These are phyloP conservation scores for Decapterus maruadsi DNA, from an alignment of 2,797 vertebrate species.

Conservation along the genomic window DNA sequence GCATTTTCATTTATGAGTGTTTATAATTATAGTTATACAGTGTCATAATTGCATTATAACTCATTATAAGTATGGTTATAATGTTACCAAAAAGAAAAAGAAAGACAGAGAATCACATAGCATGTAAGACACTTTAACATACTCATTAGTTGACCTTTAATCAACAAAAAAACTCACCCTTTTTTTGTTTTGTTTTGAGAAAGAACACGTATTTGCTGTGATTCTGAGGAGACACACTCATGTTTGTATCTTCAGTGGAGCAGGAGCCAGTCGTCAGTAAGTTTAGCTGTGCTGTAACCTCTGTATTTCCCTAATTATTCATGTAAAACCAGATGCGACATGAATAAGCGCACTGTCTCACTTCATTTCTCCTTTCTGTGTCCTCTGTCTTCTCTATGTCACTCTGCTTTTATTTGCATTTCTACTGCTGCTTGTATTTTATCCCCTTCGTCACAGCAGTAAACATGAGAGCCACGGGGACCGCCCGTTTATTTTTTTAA, in stretches of 20 bases:
- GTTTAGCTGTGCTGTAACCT: neutral
- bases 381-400: slow-evolving; percentile 46
- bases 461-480: slow-evolving; percentile 64
- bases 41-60: too few relatives aligned
- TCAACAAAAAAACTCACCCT: neutral
- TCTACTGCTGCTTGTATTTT: slow-evolving; percentile 59
- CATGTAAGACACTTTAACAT: neutral
- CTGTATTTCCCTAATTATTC: neutral
- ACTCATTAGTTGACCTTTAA: neutral
- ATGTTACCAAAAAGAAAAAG: neutral
- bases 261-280: neutral
- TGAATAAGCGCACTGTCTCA: neutral
- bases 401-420: slow-evolving; percentile 52
- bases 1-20: too few relatives aligned
- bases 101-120: neutral
- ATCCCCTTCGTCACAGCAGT: slow-evolving; percentile 69
- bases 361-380: slow-evolving; percentile 45
- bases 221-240: neutral
- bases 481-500: slow-evolving; percentile 71
- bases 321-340: slow-evolving; percentile 1
- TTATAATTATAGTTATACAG: too few relatives aligned
- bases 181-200: neutral
- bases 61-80: too few relatives aligned
- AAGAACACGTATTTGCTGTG: neutral
- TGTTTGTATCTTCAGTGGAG: neutral